These are phyloP conservation scores for Semicossyphus pulcher DNA, from an alignment of 2,113 vertebrate genomes.

Conservation along the genomic window DNA sequence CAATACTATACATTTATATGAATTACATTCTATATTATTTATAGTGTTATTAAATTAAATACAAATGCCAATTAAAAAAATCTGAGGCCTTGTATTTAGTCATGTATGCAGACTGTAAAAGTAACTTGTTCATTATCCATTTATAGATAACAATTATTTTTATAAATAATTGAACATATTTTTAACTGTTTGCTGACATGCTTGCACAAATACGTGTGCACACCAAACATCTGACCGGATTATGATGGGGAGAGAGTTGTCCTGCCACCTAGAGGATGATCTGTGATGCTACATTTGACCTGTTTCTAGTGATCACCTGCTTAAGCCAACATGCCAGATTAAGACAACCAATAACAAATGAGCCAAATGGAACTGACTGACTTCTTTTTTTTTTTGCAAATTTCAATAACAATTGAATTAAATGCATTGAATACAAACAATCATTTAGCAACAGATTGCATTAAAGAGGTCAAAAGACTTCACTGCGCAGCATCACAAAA, in stretches of 20 bases:
- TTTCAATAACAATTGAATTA: too few relatives aligned
- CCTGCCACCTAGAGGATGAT: constrained; percentile 70
- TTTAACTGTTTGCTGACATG: background rate
- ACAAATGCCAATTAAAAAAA: too few relatives aligned
- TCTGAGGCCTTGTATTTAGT: too few relatives aligned
- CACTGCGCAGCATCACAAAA: background rate
- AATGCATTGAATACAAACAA: too few relatives aligned
- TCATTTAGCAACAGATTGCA: background rate
- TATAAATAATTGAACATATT: background rate
- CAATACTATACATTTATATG: background rate
- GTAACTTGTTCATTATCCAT: background rate
- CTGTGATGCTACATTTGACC: constrained; percentile 45
- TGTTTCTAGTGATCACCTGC: constrained; percentile 20
- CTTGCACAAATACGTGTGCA: background rate
- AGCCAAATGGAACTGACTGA: background rate
- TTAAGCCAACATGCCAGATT: background rate
- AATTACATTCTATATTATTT: too few relatives aligned
- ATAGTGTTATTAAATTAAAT: too few relatives aligned
- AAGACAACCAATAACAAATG: background rate
- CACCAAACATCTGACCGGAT: background rate
- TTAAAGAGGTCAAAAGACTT: background rate
- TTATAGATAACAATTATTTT: background rate
- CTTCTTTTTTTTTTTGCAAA: background rate
- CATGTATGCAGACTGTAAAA: background rate
- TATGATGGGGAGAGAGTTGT: background rate